These are phyloP conservation scores for Dasypolia templi DNA, from an alignment of 2,888 invertebrate genomes.

Conservation along the genomic window DNA sequence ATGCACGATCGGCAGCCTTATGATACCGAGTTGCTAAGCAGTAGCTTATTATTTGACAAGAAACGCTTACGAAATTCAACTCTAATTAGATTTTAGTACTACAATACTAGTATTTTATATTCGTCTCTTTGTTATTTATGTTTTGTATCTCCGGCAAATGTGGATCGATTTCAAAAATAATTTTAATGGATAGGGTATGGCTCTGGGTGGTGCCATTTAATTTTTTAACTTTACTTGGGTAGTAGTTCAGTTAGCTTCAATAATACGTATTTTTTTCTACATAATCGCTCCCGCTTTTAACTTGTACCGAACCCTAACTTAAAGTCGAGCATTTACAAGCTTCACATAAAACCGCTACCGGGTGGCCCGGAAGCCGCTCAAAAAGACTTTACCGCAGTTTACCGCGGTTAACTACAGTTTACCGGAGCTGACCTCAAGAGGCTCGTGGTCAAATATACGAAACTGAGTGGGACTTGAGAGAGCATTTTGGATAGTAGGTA, in stretches of 20 bases:
- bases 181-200: too few relatives aligned
- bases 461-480: not conserved
- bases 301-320: constrained; percentile 42
- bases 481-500: not conserved
- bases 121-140: too few relatives aligned
- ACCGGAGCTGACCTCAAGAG: constrained; percentile 46
- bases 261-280: too few relatives aligned
- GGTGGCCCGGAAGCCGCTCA: constrained; percentile 76
- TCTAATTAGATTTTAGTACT: too few relatives aligned
- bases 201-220: too few relatives aligned
- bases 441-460: constrained; percentile 40
- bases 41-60: not conserved
- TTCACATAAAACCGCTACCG: constrained; percentile 61
- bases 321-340: constrained; percentile 59
- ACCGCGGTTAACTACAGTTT: constrained; percentile 27
- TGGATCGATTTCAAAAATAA: too few relatives aligned
- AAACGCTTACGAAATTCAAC: not conserved
- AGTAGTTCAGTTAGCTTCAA: too few relatives aligned
- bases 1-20: not conserved
- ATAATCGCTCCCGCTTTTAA: constrained; percentile 33
- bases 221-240: too few relatives aligned
- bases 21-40: not conserved
- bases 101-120: too few relatives aligned
- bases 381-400: constrained; percentile 60
- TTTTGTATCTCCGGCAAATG: too few relatives aligned